Evolutionary conservation across 2,797 vertebrate species (phyloP), one percentile per base, ranked within the genome.

Genomic region (Phoeniculus purpureus): DNA sequence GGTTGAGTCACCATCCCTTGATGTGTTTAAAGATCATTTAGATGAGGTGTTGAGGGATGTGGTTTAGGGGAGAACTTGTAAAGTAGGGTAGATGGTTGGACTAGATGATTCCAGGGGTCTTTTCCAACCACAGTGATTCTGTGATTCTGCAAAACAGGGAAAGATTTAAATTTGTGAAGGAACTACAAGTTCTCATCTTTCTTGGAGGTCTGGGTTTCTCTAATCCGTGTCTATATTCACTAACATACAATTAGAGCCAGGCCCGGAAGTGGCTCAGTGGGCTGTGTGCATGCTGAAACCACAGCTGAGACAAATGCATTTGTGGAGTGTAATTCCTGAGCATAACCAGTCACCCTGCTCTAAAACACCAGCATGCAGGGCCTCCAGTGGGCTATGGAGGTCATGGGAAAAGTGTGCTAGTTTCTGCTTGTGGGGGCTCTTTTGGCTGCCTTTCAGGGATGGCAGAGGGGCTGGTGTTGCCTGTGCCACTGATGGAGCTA

Each of bases 291-390:
- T 6, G 50, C 34, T 15, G 40, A 60, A 61, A 51, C 26, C 22
- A 22, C 13, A 55, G 58, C 79, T 32, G 68, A 77, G 65, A 85
- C 58, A 50, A 87, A 81, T 70, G 8, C 16, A 27, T 60, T 74
- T 61, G 37, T 62, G 20, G 20, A 3, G 4, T 20, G 9, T 25
- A 15, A 20, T 40, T 62, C 34, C 20, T 29, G 55, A 61, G 45
- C 25, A 31, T 4, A 10, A 22, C 19, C 0, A 1, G 48, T 14
- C 48, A 26, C 27, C 40, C 58, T 20, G 19, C 51, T 45, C 40
- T 26, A 13, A n/a, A 80, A n/a, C 0, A 1, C 18, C 0, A 0
- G 25, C 0, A 3, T 0, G 3, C 40, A 34, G 84, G 60, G n/a
- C 45, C 56, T 54, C 40, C 6, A 7, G 50, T 1, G 4, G 40